phyloP scores from a whole-genome alignment of 2,113 vertebrate species.

The Polypterus bichir region DNA sequence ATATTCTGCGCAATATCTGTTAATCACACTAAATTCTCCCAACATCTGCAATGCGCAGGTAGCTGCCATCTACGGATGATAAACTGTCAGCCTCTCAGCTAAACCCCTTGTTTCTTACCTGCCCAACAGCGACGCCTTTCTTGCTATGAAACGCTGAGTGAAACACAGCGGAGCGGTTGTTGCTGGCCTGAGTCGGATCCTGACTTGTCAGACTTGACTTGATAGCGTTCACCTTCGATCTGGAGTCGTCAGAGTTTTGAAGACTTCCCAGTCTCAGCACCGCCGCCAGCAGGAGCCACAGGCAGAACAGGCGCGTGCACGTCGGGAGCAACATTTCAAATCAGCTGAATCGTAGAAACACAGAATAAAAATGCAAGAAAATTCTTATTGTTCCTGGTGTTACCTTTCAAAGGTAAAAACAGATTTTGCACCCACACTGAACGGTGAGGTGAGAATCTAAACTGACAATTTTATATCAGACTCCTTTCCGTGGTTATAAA shows the following conservation, averaged over 20 bases:
- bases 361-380: too few species aligned
- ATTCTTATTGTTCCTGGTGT: too few species aligned
- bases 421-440: too few species aligned
- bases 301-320: slow-evolving; percentile 58
- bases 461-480: too few species aligned
- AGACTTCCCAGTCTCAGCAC: slow-evolving; percentile 67
- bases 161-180: slow-evolving; percentile 62
- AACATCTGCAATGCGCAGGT: too few species aligned
- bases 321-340: slow-evolving; percentile 55
- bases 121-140: slow-evolving; percentile 69
- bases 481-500: too few species aligned
- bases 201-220: slow-evolving; percentile 66
- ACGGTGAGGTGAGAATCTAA: too few species aligned
- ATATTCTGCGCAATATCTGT: too few species aligned
- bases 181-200: slow-evolving; percentile 58
- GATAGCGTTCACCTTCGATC: slow-evolving; percentile 83
- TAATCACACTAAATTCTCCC: too few species aligned
- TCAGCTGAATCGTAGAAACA: background rate
- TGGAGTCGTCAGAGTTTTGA: slow-evolving; percentile 55
- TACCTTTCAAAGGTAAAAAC: too few species aligned
- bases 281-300: slow-evolving; percentile 65
- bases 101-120: slow-evolving; percentile 48
- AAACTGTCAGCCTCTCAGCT: too few species aligned
- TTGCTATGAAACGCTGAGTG: slow-evolving; percentile 60
- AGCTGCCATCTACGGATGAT: too few species aligned